Conservation (phyloP, 2,113 vertebrate species). For the Emydocephalus ijimae region DNA sequence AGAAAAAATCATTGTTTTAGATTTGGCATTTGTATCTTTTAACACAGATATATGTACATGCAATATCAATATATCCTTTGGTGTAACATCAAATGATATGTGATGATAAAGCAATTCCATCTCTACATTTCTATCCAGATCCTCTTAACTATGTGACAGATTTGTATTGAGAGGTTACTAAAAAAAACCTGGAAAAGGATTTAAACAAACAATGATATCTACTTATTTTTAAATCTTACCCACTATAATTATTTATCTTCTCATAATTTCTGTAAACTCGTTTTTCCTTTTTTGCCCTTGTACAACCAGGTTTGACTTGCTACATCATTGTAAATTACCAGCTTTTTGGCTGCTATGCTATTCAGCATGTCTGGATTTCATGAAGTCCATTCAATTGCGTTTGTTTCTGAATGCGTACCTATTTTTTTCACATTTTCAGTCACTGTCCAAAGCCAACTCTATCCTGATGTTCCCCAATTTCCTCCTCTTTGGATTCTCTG, state of each 20-base stretch:
- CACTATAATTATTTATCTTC: background rate
- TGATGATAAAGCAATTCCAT: background rate
- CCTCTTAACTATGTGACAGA: background rate
- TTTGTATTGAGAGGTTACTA: background rate
- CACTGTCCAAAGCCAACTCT: background rate
- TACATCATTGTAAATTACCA: background rate
- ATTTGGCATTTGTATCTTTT: background rate
- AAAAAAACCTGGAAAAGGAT: background rate
- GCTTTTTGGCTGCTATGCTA: background rate
- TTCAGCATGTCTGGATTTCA: background rate
- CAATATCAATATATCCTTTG: background rate
- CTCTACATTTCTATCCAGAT: background rate
- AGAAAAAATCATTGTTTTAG: background rate
- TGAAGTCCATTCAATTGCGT: background rate
- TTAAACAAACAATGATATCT: background rate
- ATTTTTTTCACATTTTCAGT: background rate
- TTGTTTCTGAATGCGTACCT: background rate
- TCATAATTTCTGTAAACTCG: background rate
- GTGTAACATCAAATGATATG: background rate
- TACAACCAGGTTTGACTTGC: background rate
- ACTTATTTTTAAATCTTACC: background rate
- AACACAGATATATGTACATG: background rate
- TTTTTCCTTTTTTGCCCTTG: background rate
- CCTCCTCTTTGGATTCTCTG: background rate
- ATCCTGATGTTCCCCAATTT: background rate